Base-by-base conservation (phyloP, 1,140 invertebrate species). In the Ladona fulva region DNA sequence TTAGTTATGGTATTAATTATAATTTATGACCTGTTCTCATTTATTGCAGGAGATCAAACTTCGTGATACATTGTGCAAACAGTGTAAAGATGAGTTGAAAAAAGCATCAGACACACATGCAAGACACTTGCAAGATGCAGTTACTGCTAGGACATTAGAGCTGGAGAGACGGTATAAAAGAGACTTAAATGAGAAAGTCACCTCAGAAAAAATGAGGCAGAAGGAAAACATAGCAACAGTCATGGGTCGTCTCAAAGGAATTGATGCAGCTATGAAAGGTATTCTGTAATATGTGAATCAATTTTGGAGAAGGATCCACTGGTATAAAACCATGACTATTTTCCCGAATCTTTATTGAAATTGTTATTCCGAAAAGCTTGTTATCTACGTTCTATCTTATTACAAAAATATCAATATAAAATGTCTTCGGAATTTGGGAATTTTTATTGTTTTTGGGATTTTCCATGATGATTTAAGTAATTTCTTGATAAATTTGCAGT, bases 241-340 rank as follows among this genome's bases (percentile, higher is more conserved):
- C 85, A 88, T 96, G 29, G 93, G 93, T 24, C 91, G 94, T 82
- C 86, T 97, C 76, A 90, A 91, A 79, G 96, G 95, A n/a, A 92
- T 98, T 79, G 94, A 97, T 85, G 87, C 91, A 73, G 94, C 94
- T 0, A 87, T 98, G 5, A 92, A 93, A 88, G 89, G 95, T 96
- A 37, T 37, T 37, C 8, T 37, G n/a, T n/a, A n/a, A n/a, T n/a
- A n/a, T n/a, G n/a, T n/a, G n/a, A n/a, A n/a, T 37, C 29, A 5
- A 8, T 8, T 37, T 37, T 8, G 1, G 29, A 37, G 29, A 37
- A 37, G 1, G 29, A 37, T 5, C 29, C 8, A 5, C 29, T 37
- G 8, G 1, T 37, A 37, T 37, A 37, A n/a, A n/a, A n/a, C n/a
- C n/a, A n/a, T n/a, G n/a, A n/a, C n/a, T n/a, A n/a, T n/a, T n/a